Evolutionary conservation across 2,888 invertebrate species (phyloP).

Genomic region (Polymixis lichenea): DNA sequence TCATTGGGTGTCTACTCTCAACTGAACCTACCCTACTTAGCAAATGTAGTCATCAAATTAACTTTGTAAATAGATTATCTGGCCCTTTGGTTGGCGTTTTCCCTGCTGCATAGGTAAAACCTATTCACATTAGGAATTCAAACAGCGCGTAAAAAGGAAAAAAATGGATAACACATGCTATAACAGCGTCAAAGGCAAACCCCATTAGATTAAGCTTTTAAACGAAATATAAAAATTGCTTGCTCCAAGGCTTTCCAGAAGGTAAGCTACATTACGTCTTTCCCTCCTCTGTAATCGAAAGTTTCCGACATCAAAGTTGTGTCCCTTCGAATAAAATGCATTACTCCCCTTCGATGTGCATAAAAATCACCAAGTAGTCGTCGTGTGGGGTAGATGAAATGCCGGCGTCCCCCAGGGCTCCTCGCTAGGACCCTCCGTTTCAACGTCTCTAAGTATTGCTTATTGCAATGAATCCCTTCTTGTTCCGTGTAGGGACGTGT

Average conservation of each 20-base stretch:
- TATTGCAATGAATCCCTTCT: slow-evolving; percentile 73
- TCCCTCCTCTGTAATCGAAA: slow-evolving; percentile 64
- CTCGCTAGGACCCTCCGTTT: slow-evolving; percentile 71
- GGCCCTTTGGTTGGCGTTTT: not conserved
- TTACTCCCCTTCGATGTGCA: slow-evolving; percentile 71
- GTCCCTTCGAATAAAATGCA: slow-evolving; percentile 75
- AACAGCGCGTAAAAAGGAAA: not conserved
- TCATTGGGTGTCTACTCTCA: not conserved
- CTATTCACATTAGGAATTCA: not conserved
- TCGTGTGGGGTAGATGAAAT: slow-evolving; percentile 82
- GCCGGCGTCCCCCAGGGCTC: slow-evolving; percentile 78
- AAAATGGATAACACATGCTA: not conserved
- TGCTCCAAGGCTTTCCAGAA: slow-evolving; percentile 55
- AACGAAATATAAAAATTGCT: slow-evolving; percentile 55
- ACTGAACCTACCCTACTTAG: not conserved
- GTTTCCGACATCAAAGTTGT: slow-evolving; percentile 71
- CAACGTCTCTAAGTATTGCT: slow-evolving; percentile 78
- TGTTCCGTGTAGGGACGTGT: slow-evolving; percentile 65
- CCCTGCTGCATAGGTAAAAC: slow-evolving; percentile 4
- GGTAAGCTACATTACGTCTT: slow-evolving; percentile 63
- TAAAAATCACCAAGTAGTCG: slow-evolving; percentile 76
- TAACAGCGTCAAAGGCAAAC: slow-evolving; percentile 30
- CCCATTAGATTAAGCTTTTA: slow-evolving; percentile 13
- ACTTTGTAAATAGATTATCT: not conserved
- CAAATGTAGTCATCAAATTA: slow-evolving; percentile 6